Conservation (phyloP, 2,113 vertebrate species). For the Nasalis larvatus region DNA sequence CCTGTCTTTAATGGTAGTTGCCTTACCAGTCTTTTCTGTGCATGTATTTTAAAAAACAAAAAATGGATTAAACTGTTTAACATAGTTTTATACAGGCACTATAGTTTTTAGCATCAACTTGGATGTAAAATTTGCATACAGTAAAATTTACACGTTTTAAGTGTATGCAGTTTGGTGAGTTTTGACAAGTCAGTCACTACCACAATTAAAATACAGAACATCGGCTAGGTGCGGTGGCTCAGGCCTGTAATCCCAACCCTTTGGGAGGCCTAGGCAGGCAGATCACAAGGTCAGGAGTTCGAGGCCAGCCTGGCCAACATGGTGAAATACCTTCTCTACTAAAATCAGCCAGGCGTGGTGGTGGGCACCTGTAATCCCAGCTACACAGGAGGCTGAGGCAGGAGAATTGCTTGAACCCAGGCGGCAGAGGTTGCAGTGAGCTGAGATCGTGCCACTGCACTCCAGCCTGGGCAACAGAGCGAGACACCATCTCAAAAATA, state of each 20-base stretch:
- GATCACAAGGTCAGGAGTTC: too few relatives aligned
- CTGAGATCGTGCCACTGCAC: fast-evolving
- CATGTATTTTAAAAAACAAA: background rate
- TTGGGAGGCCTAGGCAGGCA: too few relatives aligned
- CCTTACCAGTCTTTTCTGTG: background rate
- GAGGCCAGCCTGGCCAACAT: too few relatives aligned
- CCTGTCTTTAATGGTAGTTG: background rate
- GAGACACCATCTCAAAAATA: too few relatives aligned
- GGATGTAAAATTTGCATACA: background rate
- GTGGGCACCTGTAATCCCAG: too few relatives aligned
- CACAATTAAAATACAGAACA: background rate
- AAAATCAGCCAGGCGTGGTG: too few relatives aligned
- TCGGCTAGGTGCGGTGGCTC: background rate
- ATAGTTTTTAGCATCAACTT: background rate
- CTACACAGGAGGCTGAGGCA: too few relatives aligned
- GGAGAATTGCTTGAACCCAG: too few relatives aligned
- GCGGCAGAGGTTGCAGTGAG: too few relatives aligned
- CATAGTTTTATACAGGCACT: background rate
- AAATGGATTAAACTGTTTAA: background rate
- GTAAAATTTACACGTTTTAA: background rate
- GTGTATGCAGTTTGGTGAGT: background rate
- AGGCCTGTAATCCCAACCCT: too few relatives aligned
- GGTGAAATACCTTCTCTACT: too few relatives aligned
- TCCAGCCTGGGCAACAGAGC: too few relatives aligned
- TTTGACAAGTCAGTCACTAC: background rate